phyloP scores from a whole-genome alignment of 2,797 vertebrate genomes.

The Fundulus diaphanus region DNA sequence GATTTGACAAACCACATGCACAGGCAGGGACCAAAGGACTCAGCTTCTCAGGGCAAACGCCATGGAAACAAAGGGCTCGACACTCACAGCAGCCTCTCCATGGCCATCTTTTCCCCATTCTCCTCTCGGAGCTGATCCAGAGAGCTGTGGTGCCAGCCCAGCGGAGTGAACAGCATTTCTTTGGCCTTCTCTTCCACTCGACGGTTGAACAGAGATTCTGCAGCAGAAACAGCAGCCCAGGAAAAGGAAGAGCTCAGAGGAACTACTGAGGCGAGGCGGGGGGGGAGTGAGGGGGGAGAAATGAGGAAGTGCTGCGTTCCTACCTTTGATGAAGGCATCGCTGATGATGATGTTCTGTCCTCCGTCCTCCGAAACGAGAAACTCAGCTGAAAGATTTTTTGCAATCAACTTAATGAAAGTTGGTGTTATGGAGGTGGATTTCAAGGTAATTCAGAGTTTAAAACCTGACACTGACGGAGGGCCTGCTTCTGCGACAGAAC shows the following conservation, averaged over 20 bases:
- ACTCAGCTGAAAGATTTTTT: conserved; percentile 80
- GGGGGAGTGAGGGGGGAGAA: neutral
- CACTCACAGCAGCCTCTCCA: conserved; percentile 98
- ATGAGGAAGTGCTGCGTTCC: neutral
- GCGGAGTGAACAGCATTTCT: conserved; percentile 93
- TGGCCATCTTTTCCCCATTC: conserved; percentile 98
- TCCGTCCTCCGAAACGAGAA: conserved; percentile 92
- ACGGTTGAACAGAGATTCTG: conserved; percentile 97
- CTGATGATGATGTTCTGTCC: conserved; percentile 96
- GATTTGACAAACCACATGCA: neutral
- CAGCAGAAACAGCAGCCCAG: neutral
- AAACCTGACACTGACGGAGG: too few relatives aligned
- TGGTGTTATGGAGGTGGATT: neutral
- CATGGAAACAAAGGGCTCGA: neutral
- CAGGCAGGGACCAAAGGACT: too few relatives aligned
- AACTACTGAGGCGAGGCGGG: neutral
- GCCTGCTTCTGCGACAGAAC: too few relatives aligned
- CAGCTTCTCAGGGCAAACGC: neutral
- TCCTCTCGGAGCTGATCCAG: conserved; percentile 96
- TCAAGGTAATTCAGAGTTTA: too few relatives aligned
- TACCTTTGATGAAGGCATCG: conserved; percentile 99
- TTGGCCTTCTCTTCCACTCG: conserved; percentile 97
- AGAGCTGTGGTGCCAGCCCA: conserved; percentile 98
- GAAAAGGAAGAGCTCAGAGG: neutral
- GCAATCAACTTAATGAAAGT: neutral